Base-by-base conservation (phyloP, 1,140 invertebrate species). In the Zeugodacus cucurbitae region DNA sequence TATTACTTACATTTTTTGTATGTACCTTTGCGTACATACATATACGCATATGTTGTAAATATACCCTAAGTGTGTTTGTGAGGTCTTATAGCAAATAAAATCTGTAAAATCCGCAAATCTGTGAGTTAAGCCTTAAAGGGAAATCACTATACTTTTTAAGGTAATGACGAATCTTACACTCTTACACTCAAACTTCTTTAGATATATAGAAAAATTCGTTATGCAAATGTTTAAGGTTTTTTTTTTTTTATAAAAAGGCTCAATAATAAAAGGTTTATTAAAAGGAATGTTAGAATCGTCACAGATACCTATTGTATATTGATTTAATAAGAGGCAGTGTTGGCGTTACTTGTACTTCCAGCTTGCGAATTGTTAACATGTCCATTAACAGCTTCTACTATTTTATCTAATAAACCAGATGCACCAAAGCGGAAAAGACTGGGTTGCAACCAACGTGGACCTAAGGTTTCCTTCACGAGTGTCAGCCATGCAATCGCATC, bases 351-450 rank as follows among this genome's bases (percentile, higher is more conserved):
- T 11, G 41, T 37, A 10, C 6, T 78, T 87, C 62, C 44, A 87
- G 37, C 14, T 41, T 64, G 1, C 17, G 59, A 22, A 54, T 54
- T 54, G 48, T 17, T 54, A 17, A 89, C 32, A 22, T 64, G 67
- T 14, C 74, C 88, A 6, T 87, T 86, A 14, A 93, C 91, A 3
- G 92, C 90, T 8, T 90, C 90, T 37, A 93, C 92, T 37, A 99
- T 96, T 91, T 98, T 96, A 54, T 95, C 95, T 1, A 99, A 94
- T 6, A 99, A 94, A 88, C 96, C 96, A 7, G 98, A 99, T 32
- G 99, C 98, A 44, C 99, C 99, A 90, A 99, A 98, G 86, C 99
- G 95, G 93, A 99, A 99, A 2, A 98, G 93, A 87, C 96, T 90
- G 1, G 96, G 96, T 58, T 95, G 95, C 1, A 99, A 92, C 98